Percentiles rank a stretch among this genome's conserved stretches.
phyloP scores from a whole-genome alignment of 1,140 invertebrate genomes.

The Conus betulinus region DNA sequence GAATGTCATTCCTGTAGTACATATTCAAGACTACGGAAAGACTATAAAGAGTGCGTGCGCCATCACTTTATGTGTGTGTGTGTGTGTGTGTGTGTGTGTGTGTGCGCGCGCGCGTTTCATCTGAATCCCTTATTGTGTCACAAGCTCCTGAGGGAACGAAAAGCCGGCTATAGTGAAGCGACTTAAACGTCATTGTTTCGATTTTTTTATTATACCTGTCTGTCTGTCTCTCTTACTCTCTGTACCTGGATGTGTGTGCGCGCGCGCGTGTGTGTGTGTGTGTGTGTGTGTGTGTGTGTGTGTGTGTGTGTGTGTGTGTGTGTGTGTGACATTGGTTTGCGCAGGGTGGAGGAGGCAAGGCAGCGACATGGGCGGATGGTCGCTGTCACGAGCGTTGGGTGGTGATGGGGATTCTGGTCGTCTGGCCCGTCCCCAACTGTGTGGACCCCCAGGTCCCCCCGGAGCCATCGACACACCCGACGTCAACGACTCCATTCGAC shows the following conservation, averaged over 20 bases:
- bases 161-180: too few species aligned
- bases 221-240: not conserved
- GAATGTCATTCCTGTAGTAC: too few species aligned
- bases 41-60: too few species aligned
- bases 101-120: too few species aligned
- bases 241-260: not conserved
- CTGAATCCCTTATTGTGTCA: too few species aligned
- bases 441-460: constrained; percentile 10
- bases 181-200: too few species aligned
- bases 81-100: too few species aligned
- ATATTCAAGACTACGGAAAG: too few species aligned
- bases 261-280: too few species aligned
- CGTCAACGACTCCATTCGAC: constrained; percentile 38
- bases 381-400: not conserved
- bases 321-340: not conserved
- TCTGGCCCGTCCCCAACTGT: not conserved
- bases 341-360: not conserved
- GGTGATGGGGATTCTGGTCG: not conserved
- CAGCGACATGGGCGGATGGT: not conserved
- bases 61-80: too few species aligned
- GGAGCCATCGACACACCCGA: constrained; percentile 11
- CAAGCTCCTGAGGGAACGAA: too few species aligned
- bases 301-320: constrained; percentile 25
- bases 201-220: not conserved
- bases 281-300: constrained; percentile 6